phyloP scores from a whole-genome alignment of 2,888 invertebrate genomes.

The Drosophila leonis region DNA sequence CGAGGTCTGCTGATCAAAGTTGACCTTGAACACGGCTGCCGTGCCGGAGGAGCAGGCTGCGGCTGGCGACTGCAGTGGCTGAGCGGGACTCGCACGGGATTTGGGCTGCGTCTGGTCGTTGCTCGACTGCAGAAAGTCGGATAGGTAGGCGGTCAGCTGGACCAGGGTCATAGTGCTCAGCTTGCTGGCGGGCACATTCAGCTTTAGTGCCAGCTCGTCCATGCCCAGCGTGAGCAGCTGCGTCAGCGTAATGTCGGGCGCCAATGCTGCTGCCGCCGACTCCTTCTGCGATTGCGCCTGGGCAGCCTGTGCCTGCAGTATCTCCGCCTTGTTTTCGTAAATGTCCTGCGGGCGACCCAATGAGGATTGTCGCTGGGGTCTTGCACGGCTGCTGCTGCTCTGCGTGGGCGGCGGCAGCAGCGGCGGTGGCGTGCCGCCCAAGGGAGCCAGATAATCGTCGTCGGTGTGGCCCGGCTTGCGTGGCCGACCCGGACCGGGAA shows the following conservation, averaged over 20 bases:
- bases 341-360: conserved; percentile 77
- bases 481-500: conserved; percentile 86
- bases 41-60: conserved; percentile 22
- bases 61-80: conserved; percentile 24
- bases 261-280: conserved; percentile 48
- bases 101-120: conserved; percentile 85
- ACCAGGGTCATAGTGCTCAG: conserved; percentile 94
- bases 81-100: conserved; percentile 40
- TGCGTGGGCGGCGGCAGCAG: conserved; percentile 86
- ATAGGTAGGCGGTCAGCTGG: conserved; percentile 93
- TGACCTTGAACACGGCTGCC: conserved; percentile 83
- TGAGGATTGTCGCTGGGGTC: conserved; percentile 78
- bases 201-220: conserved; percentile 91
- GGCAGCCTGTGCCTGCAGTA: conserved; percentile 75
- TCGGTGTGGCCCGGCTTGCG: conserved; percentile 87
- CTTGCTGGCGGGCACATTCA: conserved; percentile 91
- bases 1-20: conserved; percentile 85
- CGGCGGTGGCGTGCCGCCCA: conserved; percentile 84
- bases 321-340: conserved; percentile 84
- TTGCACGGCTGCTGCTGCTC: conserved; percentile 66
- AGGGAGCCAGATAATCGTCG: conserved; percentile 90
- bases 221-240: conserved; percentile 93
- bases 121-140: conserved; percentile 85
- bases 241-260: conserved; percentile 91
- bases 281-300: conserved; percentile 48